Evolutionary conservation across 2,888 invertebrate genomes (phyloP).

Genomic region (Alitta virens): DNA sequence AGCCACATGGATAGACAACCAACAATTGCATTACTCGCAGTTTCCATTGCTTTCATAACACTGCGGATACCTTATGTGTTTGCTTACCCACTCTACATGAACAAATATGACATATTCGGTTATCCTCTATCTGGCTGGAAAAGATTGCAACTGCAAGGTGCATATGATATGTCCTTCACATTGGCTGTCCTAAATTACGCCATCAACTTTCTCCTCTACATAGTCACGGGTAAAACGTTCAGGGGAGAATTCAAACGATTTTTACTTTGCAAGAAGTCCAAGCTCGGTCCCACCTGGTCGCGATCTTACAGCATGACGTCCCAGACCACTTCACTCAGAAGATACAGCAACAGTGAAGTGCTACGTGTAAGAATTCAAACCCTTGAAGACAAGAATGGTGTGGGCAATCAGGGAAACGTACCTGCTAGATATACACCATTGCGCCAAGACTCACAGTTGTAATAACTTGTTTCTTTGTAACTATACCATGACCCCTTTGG

Average conservation of each 20-base stretch:
- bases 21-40: slow-evolving; percentile 10
- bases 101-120: not conserved
- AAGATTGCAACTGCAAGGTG: not conserved
- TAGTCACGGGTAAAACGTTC: not conserved
- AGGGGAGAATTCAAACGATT: not conserved
- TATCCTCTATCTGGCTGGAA: not conserved
- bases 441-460: too few species aligned
- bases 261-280: too few species aligned
- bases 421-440: too few species aligned
- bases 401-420: too few species aligned
- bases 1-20: not conserved
- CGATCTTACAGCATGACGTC: too few species aligned
- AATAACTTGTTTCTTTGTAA: too few species aligned
- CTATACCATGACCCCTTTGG: too few species aligned
- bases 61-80: not conserved
- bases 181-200: slow-evolving; percentile 9
- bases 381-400: too few species aligned
- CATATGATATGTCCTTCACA: not conserved
- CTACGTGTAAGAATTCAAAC: too few species aligned
- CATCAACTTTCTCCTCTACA: slow-evolving; percentile 10
- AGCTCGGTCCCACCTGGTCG: too few species aligned
- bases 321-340: too few species aligned
- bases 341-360: too few species aligned
- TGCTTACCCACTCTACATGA: not conserved
- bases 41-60: slow-evolving; percentile 5